Conservation (phyloP, 2,113 vertebrate species). For the Mastomys coucha region DNA sequence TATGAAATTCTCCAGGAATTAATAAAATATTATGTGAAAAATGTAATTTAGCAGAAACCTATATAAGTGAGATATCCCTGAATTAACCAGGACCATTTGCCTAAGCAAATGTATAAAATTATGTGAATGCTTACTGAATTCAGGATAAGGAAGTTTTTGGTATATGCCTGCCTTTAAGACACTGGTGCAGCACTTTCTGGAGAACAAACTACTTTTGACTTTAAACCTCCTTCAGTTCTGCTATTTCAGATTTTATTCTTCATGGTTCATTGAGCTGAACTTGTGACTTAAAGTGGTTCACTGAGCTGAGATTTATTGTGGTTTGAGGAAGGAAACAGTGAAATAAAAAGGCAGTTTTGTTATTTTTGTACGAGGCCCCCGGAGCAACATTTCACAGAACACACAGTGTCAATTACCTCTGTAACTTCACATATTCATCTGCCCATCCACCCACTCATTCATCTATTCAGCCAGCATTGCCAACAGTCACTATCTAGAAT, state of each 20-base stretch:
- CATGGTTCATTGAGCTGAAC: conserved; percentile 76
- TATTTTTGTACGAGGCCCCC: conserved; percentile 46
- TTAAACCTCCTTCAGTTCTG: conserved; percentile 74
- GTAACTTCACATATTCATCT: conserved; percentile 14
- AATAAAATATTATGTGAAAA: not conserved
- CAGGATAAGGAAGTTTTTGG: conserved; percentile 38
- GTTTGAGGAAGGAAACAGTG: conserved; percentile 56
- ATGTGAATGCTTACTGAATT: conserved; percentile 33
- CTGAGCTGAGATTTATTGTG: conserved; percentile 68
- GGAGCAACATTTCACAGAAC: conserved; percentile 45
- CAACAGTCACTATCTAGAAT: not conserved
- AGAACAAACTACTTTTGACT: conserved; percentile 78
- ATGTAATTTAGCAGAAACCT: not conserved
- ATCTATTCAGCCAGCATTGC: conserved; percentile 15
- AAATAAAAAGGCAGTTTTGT: conserved; percentile 62
- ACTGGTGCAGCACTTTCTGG: conserved; percentile 47
- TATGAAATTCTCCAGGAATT: not conserved
- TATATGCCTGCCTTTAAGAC: conserved; percentile 35
- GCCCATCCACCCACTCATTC: not conserved
- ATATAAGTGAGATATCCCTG: not conserved
- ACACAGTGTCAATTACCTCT: conserved; percentile 15
- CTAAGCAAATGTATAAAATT: conserved; percentile 7
- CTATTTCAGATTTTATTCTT: conserved; percentile 81
- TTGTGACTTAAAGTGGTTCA: conserved; percentile 67
- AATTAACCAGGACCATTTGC: conserved; percentile 17